These are phyloP conservation scores for Oryctolagus cuniculus DNA, from an alignment of 2,113 vertebrate genomes.

Conservation along the genomic window mOryCun1.1 NC_091436.1:48109001-48109500, in stretches of 20 bases:
- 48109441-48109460: background rate
- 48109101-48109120: background rate
- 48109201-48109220: conserved; percentile 89
- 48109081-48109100: conserved; percentile 38
- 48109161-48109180: background rate
- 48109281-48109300: conserved; percentile 77
- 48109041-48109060: conserved; percentile 2
- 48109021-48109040: conserved; percentile 38
- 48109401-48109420: conserved; percentile 78
- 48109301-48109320: background rate
- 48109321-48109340: conserved; percentile 82
- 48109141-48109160: conserved; percentile 71
- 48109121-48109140: background rate
- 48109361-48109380: conserved; percentile 89
- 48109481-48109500: conserved; percentile 60
- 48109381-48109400: conserved; percentile 62
- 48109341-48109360: conserved; percentile 93
- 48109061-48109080: background rate
- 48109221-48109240: conserved; percentile 93
- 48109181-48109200: conserved; percentile 95
- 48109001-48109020: conserved; percentile 41
- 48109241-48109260: conserved; percentile 92
- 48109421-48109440: conserved; percentile 67
- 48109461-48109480: conserved; percentile 70
- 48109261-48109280: conserved; percentile 86